Base-by-base conservation (phyloP, 2,113 vertebrate genomes). In the Bos indicus region DNA sequence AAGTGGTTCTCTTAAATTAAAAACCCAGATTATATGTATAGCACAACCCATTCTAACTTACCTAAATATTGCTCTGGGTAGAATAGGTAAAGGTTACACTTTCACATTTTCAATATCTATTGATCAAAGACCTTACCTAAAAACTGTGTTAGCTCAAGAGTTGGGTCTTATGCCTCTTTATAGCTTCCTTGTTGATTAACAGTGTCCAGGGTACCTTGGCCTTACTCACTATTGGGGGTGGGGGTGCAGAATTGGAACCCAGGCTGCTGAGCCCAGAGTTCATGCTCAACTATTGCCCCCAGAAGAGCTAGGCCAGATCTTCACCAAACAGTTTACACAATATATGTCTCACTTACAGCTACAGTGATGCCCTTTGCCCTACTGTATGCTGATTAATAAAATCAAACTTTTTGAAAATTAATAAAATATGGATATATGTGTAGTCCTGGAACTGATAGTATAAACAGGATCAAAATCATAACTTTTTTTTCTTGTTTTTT, bases 331-430 rank as follows among this genome's bases (percentile, higher is more conserved):
- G 26, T 71, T 48, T 46, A 6, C 13, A 78, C 3, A 95, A 85
- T 2, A 33, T 90, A 57, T 88, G 10, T 62, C 33, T 64, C 11
- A 74, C 90, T 33, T 77, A 36, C 7, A 82, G 25, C 28, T 25
- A 59, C 10, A 54, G 10, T 51, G 8, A 94, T 56, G 19, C 2
- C 3, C 33, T 85, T 96, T 92, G 5, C 3, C 25, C 28, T 64
- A 21, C 26, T 89, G 17, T 89, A 12, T 67, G 2, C 21, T 71
- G 7, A 56, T 84, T 48, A 90, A 43, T 93, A 56, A 83, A 84
- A 64, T 30, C 7, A 91, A 96, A 62, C 5, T 28, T 84, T 92
- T 64, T 43, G 51, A 81, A 93, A 78, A 83, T 90, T 77, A 60
- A 4, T 57, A 67, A 1, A 6, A 54, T 43, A 86, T 36, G 25